Conservation (phyloP, 2,797 vertebrate species). For the Crenichthys baileyi region DNA sequence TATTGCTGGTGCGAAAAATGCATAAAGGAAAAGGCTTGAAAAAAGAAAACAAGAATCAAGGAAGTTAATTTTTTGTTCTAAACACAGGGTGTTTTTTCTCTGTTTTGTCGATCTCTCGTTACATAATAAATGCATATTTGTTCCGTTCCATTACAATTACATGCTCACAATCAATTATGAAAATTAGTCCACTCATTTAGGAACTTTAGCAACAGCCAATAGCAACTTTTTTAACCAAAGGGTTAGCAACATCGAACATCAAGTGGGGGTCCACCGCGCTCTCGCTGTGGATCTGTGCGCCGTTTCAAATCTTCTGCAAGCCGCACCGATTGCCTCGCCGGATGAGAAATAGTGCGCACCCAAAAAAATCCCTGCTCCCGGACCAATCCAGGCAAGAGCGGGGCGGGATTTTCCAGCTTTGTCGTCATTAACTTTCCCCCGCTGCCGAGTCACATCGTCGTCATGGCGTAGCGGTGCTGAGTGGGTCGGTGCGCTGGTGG, state of each 20-base stretch:
- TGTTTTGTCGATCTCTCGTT: background rate
- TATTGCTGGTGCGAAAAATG: no score
- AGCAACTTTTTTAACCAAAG: background rate
- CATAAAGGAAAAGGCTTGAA: no score
- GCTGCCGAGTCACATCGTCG: slow-evolving; percentile 67
- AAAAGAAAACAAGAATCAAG: no score
- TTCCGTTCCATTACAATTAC: no score
- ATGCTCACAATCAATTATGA: no score
- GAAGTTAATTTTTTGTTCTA: no score
- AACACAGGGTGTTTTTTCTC: no score
- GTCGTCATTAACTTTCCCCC: slow-evolving; percentile 72
- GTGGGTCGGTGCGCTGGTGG: slow-evolving; percentile 39
- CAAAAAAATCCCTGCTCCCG: slow-evolving; percentile 18
- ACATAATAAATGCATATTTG: background rate
- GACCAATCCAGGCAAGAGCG: slow-evolving; percentile 40
- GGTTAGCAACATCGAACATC: background rate
- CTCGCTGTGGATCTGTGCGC: background rate
- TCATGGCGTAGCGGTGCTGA: slow-evolving; percentile 83
- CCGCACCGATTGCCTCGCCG: no score
- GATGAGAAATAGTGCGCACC: background rate
- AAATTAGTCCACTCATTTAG: background rate
- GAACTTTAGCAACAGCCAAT: background rate
- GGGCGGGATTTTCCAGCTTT: slow-evolving; percentile 72
- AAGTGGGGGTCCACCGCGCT: background rate
- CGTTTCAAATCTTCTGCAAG: background rate